Evolutionary conservation across 1,140 invertebrate genomes (phyloP), one percentile per base, ranked within the genome.

Genomic region (Anagrus nilaparvatae): DNA sequence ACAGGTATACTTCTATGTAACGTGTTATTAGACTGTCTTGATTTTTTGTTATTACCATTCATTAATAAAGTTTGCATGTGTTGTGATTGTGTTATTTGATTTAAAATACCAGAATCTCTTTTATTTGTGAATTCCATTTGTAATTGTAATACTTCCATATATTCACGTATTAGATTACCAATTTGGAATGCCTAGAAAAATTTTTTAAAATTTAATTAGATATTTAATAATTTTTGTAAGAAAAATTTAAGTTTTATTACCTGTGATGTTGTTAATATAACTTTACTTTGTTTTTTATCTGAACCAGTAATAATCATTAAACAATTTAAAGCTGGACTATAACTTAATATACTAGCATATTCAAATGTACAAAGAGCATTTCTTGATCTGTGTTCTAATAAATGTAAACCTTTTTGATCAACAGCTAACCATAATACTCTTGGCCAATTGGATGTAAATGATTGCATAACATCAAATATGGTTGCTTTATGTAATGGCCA

Each of bases 401-500:
- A 67, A 59, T 95, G 90, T 38, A 97, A 75, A n/a, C 93, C 93
- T 52, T 76, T 77, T 63, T 95, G 89, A 69, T 94, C 88, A 4
- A 96, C 84, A 9, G 89, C 90, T 32, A 97, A 65, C 87, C 92
- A 93, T 5, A 97, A 65, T 16, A 84, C 76, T 44, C 84, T 68
- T 43, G 92, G 92, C 87, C 93, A 94, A 60, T 91, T 92, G 9
- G 89, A 92, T 3, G 91, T 95, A 59, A 95, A 95, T 13, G 88
- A 91, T 83, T 96, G 91, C 76, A 90, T 89, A 18, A 96, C 92
- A 63, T 95, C 90, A 64, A 93, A 97, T 50, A 97, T 87, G 5
- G 89, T 93, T 4, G 91, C 87, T 49, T 85, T 79, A 50, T 95
- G 87, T 29, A 96, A 69, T 7, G 88, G 87, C 91, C 91, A 96